These are phyloP conservation scores for Saguinus midas DNA, from an alignment of 2,113 vertebrate species.

Conservation along the genomic window DNA sequence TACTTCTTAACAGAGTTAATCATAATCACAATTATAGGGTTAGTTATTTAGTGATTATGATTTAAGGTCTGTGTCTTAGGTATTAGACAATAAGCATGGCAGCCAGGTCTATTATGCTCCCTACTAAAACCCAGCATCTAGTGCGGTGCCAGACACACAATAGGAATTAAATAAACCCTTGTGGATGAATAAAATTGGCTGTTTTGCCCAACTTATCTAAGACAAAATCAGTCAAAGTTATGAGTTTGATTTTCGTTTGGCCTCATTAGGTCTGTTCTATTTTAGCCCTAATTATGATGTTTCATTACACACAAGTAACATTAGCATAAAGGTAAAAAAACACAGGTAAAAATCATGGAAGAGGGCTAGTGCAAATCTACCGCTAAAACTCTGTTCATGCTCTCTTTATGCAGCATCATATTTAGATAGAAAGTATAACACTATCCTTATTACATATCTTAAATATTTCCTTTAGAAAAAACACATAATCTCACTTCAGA, in stretches of 20 bases:
- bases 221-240: not conserved
- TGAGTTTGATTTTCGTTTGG: not conserved
- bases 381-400: not conserved
- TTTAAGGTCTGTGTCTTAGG: not conserved
- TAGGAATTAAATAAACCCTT: not conserved
- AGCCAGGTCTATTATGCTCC: not conserved
- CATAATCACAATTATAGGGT: not conserved
- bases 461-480: constrained; percentile 12
- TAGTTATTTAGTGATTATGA: not conserved
- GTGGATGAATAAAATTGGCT: not conserved
- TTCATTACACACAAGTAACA: constrained; percentile 4
- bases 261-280: not conserved
- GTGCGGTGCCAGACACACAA: not conserved
- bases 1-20: not conserved
- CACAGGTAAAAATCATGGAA: not conserved
- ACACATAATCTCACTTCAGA: not conserved
- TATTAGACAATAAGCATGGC: not conserved
- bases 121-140: not conserved
- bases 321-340: not conserved
- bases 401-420: not conserved
- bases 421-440: not conserved
- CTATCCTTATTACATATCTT: not conserved
- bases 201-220: not conserved
- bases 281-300: not conserved
- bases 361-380: not conserved